Evolutionary conservation across 2,888 invertebrate species (phyloP).

Genomic region (Spatulosminthurus flaviceps): DNA sequence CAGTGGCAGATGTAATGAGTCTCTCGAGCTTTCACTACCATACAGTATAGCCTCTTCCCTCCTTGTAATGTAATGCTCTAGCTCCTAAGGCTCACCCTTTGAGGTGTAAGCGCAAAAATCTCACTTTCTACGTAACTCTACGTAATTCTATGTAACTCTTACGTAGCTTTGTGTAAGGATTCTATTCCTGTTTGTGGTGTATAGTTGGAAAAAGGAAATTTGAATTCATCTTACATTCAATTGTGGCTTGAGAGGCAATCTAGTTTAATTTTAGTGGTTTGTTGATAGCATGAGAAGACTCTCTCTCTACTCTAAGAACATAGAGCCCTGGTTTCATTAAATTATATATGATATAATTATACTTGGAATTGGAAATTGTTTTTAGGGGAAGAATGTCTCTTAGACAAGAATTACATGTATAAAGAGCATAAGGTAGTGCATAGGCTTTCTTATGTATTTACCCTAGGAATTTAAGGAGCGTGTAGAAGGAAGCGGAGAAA

Average conservation of each 20-base stretch:
- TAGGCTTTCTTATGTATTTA: background rate
- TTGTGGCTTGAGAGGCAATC: slow-evolving; percentile 28
- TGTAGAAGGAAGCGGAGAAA: background rate
- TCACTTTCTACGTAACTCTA: too few species aligned
- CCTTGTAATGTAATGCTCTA: background rate
- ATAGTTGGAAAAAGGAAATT: background rate
- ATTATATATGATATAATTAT: slow-evolving; percentile 18
- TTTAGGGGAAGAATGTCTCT: too few species aligned
- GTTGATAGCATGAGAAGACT: slow-evolving; percentile 48
- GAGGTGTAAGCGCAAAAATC: too few species aligned
- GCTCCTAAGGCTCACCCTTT: background rate
- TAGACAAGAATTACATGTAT: too few species aligned
- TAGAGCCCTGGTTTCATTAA: slow-evolving; percentile 22
- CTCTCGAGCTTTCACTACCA: slow-evolving; percentile 51
- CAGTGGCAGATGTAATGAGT: slow-evolving; percentile 60
- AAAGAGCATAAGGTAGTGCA: background rate
- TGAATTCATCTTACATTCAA: slow-evolving; percentile 22
- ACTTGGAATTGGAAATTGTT: slow-evolving; percentile 20
- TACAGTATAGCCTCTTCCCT: too few species aligned
- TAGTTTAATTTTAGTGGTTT: slow-evolving; percentile 48
- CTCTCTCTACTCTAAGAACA: background rate
- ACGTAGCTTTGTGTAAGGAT: background rate
- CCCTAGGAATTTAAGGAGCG: too few species aligned
- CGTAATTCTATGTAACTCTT: background rate
- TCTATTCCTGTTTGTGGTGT: background rate